A percentile compares a stretch with the other conserved stretches of the same genome.
These are phyloP conservation scores for Phoxinus dragarum DNA, from an alignment of 2,797 vertebrate genomes.

Conservation along the genomic window DNA sequence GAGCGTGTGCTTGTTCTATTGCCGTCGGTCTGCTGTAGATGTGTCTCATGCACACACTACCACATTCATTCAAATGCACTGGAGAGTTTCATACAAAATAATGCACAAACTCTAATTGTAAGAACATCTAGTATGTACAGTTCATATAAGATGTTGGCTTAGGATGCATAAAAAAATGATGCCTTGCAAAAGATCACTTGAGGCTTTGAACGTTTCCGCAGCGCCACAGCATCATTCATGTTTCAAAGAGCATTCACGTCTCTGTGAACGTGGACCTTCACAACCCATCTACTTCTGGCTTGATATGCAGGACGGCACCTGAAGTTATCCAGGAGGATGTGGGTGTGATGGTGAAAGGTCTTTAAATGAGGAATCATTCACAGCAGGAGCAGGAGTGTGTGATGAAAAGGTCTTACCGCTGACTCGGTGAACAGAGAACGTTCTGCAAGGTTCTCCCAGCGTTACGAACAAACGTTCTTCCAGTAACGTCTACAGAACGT, in stretches of 20 bases:
- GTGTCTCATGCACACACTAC: constrained; percentile 57
- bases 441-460: neutral
- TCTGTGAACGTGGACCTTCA: neutral
- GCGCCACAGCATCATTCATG: neutral
- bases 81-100: constrained; percentile 47
- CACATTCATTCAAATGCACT: constrained; percentile 32
- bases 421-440: neutral
- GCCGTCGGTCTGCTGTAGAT: constrained; percentile 60
- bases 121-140: constrained; percentile 56
- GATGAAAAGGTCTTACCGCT: neutral
- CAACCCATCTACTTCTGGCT: neutral
- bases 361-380: neutral
- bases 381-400: neutral
- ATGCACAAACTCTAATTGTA: constrained; percentile 40
- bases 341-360: too few relatives aligned
- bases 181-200: neutral
- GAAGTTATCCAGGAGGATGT: neutral
- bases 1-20: constrained; percentile 37
- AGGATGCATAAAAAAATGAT: constrained; percentile 19
- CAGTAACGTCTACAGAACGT: neutral
- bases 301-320: neutral
- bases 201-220: neutral
- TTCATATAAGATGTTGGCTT: constrained; percentile 48
- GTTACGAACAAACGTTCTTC: neutral
- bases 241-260: neutral